Evolutionary conservation across 2,113 vertebrate genomes (phyloP).

Genomic region (Orycteropus afer): DNA sequence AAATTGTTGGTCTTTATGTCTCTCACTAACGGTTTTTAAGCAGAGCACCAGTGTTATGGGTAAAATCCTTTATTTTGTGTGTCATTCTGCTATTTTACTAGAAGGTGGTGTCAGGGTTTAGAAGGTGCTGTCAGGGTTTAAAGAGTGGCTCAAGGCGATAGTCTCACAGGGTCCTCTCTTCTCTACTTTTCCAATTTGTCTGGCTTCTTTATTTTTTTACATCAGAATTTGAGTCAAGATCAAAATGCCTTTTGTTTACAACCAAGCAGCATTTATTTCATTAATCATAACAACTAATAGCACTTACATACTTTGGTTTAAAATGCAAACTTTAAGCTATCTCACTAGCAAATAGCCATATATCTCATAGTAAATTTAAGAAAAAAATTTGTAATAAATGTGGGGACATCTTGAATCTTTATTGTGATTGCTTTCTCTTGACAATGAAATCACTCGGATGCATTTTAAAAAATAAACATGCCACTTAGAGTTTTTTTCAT

Average conservation of each 20-base stretch:
- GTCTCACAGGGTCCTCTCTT: background rate
- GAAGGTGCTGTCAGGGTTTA: too few species aligned
- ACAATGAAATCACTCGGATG: background rate
- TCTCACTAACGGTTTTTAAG: background rate
- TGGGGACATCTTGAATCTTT: background rate
- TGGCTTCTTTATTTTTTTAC: background rate
- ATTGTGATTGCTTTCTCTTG: constrained; percentile 14
- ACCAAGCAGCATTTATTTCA: background rate
- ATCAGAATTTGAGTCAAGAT: background rate
- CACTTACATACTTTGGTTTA: background rate
- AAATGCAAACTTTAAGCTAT: background rate
- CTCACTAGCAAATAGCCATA: background rate
- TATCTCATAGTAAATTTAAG: background rate
- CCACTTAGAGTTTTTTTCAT: background rate
- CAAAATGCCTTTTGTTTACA: background rate
- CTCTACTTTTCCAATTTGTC: background rate
- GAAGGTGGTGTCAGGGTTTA: too few species aligned
- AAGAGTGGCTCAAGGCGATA: background rate
- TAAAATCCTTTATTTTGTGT: background rate
- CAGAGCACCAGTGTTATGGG: too few species aligned
- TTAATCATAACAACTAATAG: background rate
- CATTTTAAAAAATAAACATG: constrained; percentile 1
- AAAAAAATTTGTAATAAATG: background rate
- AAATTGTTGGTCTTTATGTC: background rate
- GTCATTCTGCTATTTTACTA: background rate